phyloP scores from a whole-genome alignment of 2,888 invertebrate species.

The Sinelater perroti region DNA sequence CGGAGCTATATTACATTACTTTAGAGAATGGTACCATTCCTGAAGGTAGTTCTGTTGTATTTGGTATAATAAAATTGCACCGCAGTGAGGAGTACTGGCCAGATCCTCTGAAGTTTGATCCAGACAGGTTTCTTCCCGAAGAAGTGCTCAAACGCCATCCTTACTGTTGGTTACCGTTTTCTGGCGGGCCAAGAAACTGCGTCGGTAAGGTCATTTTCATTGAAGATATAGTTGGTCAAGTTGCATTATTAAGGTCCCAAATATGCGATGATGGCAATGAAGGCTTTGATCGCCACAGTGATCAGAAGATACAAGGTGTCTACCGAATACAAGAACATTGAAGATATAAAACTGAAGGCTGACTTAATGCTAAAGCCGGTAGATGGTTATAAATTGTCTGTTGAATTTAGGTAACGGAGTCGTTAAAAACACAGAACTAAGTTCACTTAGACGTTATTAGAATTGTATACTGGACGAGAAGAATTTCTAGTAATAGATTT shows the following conservation, averaged over 20 bases:
- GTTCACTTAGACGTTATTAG: too few relatives aligned
- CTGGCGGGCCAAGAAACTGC: constrained; percentile 28
- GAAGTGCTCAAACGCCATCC: constrained; percentile 22
- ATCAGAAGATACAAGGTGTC: constrained; percentile 54
- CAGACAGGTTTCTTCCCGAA: constrained; percentile 25
- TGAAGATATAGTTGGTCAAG: not conserved
- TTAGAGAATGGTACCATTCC: constrained; percentile 19
- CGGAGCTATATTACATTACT: too few relatives aligned
- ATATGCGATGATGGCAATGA: constrained; percentile 61
- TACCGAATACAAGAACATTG: constrained; percentile 46
- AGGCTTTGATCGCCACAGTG: constrained; percentile 56
- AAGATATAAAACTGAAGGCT: constrained; percentile 45
- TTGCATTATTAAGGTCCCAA: constrained; percentile 52
- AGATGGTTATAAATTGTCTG: constrained; percentile 15
- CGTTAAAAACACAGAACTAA: too few relatives aligned
- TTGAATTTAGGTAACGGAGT: constrained; percentile 20
- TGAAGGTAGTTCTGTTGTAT: constrained; percentile 13
- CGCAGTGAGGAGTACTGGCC: constrained; percentile 17
- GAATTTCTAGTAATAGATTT: too few relatives aligned
- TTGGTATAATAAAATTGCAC: constrained; percentile 14
- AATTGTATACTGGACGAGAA: too few relatives aligned
- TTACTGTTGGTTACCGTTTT: constrained; percentile 29
- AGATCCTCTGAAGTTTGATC: constrained; percentile 26
- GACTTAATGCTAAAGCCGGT: constrained; percentile 43
- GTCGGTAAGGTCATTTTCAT: constrained; percentile 14